Conservation (phyloP, 2,113 vertebrate species). For the Trochalopteron elliotii region DNA sequence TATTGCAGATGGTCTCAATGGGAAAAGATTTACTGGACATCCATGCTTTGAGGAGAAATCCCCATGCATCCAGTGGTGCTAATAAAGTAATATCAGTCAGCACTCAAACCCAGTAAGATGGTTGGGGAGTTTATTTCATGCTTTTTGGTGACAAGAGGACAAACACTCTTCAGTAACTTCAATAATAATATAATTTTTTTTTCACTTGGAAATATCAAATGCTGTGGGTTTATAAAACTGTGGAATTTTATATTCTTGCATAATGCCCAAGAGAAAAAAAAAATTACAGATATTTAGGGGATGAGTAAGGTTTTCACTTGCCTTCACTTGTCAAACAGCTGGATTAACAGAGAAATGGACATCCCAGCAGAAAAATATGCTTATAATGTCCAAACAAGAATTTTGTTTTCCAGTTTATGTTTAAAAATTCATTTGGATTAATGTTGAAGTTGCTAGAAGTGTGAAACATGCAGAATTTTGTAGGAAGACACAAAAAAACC, state of each 20-base stretch:
- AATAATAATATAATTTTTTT: not conserved
- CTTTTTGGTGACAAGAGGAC: not conserved
- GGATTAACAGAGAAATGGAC: not conserved
- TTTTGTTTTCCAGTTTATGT: not conserved
- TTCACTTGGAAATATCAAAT: not conserved
- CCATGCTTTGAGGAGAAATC: not conserved
- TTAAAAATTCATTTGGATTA: not conserved
- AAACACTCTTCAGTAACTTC: not conserved
- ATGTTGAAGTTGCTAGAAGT: constrained; percentile 1
- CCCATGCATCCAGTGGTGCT: not conserved
- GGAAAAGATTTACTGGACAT: not conserved
- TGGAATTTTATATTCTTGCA: not conserved
- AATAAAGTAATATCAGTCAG: not conserved
- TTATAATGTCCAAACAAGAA: not conserved
- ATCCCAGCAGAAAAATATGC: not conserved
- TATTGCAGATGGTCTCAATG: not conserved
- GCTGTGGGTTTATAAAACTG: not conserved
- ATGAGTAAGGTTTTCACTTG: not conserved
- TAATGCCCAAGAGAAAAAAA: not conserved
- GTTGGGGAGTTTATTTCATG: not conserved
- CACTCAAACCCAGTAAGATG: not conserved
- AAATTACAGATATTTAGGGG: not conserved
- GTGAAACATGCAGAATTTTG: not conserved
- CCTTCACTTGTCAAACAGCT: not conserved
- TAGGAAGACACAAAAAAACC: not conserved